Conservation (phyloP, 2,888 invertebrate species). For the Hirtodrosophila trivittata region DNA sequence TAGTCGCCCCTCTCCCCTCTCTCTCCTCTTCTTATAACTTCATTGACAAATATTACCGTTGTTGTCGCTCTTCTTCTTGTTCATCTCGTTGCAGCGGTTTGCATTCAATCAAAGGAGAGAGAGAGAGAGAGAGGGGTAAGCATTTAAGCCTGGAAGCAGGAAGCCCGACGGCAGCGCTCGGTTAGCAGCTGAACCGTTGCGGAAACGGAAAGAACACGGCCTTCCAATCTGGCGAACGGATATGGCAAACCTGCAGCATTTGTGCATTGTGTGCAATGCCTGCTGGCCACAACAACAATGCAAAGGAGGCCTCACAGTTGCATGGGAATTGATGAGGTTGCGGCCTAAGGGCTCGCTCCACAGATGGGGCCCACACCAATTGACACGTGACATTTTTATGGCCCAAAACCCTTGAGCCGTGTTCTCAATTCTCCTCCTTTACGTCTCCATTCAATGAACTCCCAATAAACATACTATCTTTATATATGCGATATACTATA, state of each 20-base stretch:
- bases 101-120: constrained; percentile 19
- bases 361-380: no score
- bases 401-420: neutral
- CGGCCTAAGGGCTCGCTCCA: no score
- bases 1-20: constrained; percentile 31
- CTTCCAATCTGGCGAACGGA: constrained; percentile 50
- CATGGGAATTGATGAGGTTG: no score
- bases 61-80: neutral
- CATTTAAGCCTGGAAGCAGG: constrained; percentile 35
- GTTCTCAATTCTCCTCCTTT: no score
- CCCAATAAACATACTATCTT: no score
- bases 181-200: constrained; percentile 38
- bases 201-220: constrained; percentile 65
- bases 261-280: constrained; percentile 5
- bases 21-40: constrained; percentile 7
- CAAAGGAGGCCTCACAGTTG: no score
- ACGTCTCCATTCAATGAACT: no score
- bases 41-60: neutral
- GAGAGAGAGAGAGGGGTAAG: neutral
- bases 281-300: no score
- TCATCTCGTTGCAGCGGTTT: constrained; percentile 20
- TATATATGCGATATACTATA: no score
- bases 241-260: constrained; percentile 47
- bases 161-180: constrained; percentile 26
- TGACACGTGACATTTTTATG: constrained; percentile 33